Evolutionary conservation across 2,888 invertebrate genomes (phyloP), one percentile per base, ranked within the genome.

Genomic region (Acleris literana): DNA sequence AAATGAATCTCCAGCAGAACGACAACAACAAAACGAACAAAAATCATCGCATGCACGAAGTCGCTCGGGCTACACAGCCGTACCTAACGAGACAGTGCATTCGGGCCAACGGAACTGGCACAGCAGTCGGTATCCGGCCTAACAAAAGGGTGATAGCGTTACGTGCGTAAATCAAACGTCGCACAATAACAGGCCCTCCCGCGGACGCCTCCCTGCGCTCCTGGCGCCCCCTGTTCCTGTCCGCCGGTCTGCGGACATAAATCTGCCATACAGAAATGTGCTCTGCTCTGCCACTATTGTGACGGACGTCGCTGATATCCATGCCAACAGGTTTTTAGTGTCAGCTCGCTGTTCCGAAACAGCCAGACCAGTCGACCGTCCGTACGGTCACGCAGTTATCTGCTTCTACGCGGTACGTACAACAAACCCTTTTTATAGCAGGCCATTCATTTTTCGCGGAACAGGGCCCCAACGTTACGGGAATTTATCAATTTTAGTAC

Each of bases 141-240:
- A 90, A 92, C 92, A 92, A 91, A 90, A 90, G 92, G 91, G 90
- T 90, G 91, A 91, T 90, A 90, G 90, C 90, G 86, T 87, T 88
- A 83, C 88, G 88, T 91, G 89, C 90, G 91, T 92, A 92, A 92
- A 92, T 92, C 92, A 92, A 91, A 90, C 88, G 89, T 88, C 88
- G 88, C 83, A 92, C 90, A 92, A 92, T 92, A 91, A 90, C 90
- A 88, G 85, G 78, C 78, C 86, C 90, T 82, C 86, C 88, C 87
- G 82, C 81, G 76, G n/a, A 17, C 75, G 74, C 80, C 82, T 75
- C 83, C 80, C 84, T 78, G 73, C 75, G 79, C 83, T 76, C 80
- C 82, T 81, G 77, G 79, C 81, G 79, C 80, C 81, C 78, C 83
- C 85, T 78, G 75, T 77, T 78, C 76, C 79, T 82, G 82, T 82